Conservation (phyloP, 2,113 vertebrate species). For the Hippocampus comes region DNA sequence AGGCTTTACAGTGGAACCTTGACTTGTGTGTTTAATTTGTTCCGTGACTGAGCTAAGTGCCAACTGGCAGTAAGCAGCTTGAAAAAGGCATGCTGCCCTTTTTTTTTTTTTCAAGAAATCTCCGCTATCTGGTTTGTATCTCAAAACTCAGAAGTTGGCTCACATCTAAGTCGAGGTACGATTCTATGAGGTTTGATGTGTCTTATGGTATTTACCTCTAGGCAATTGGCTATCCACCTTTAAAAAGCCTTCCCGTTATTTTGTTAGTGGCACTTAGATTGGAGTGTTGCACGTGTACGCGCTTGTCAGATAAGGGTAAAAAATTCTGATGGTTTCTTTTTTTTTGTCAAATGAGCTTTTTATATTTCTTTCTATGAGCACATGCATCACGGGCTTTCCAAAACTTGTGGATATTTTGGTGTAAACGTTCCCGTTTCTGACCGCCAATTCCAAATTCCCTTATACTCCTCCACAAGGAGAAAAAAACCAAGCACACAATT, state of each 20-base stretch:
- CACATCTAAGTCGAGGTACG: too few species aligned
- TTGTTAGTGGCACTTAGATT: background rate
- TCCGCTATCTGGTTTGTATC: too few species aligned
- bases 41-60: too few species aligned
- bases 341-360: background rate
- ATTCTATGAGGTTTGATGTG: too few species aligned
- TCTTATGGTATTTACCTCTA: too few species aligned
- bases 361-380: background rate
- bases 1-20: too few species aligned
- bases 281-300: background rate
- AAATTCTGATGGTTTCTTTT: background rate
- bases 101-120: too few species aligned
- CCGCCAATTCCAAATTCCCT: background rate
- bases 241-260: background rate
- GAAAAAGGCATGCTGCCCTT: too few species aligned
- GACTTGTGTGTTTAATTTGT: too few species aligned
- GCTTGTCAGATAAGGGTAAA: background rate
- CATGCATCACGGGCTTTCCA: background rate
- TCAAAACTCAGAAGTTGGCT: too few species aligned
- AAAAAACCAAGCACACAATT: background rate
- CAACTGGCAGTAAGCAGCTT: too few species aligned
- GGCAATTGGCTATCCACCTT: background rate
- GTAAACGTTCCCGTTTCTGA: background rate
- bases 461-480: background rate
- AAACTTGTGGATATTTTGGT: slow-evolving; percentile 5